Conservation (phyloP, 2,113 vertebrate genomes). For the Chaetodon trifascialis region DNA sequence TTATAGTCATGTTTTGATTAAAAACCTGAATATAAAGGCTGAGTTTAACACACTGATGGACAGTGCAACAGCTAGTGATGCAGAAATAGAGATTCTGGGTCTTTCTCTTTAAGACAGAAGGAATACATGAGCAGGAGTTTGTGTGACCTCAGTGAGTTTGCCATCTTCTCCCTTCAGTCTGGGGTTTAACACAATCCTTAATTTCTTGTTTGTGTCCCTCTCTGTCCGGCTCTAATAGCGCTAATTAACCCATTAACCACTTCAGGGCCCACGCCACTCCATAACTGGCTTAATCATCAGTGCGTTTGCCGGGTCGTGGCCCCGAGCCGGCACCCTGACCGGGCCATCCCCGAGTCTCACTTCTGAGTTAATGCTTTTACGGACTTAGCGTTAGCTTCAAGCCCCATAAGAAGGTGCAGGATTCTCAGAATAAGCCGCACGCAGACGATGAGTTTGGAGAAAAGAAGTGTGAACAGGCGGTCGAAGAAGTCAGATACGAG, state of each 20-base stretch:
- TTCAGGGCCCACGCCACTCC: slow-evolving; percentile 65
- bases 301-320: slow-evolving; percentile 54
- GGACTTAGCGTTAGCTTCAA: slow-evolving; percentile 35
- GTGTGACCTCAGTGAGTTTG: slow-evolving; percentile 27
- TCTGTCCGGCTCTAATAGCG: slow-evolving; percentile 70
- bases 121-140: slow-evolving; percentile 33
- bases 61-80: background rate
- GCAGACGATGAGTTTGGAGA: slow-evolving; percentile 19
- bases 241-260: slow-evolving; percentile 83
- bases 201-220: slow-evolving; percentile 52
- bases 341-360: slow-evolving; percentile 28
- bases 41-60: background rate
- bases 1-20: background rate
- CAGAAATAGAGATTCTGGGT: slow-evolving; percentile 16
- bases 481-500: background rate
- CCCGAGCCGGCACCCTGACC: slow-evolving; percentile 50
- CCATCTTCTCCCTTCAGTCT: slow-evolving; percentile 24
- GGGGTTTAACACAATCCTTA: slow-evolving; percentile 47
- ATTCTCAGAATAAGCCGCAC: slow-evolving; percentile 29
- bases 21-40: background rate
- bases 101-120: slow-evolving; percentile 35
- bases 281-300: slow-evolving; percentile 77
- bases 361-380: slow-evolving; percentile 65
- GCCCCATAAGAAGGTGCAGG: slow-evolving; percentile 37
- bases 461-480: background rate